A percentile compares a stretch with the other conserved stretches of the same genome.
These are phyloP conservation scores for Drosophila obscura DNA, from an alignment of 1,140 invertebrate genomes.

Conservation along the genomic window DNA sequence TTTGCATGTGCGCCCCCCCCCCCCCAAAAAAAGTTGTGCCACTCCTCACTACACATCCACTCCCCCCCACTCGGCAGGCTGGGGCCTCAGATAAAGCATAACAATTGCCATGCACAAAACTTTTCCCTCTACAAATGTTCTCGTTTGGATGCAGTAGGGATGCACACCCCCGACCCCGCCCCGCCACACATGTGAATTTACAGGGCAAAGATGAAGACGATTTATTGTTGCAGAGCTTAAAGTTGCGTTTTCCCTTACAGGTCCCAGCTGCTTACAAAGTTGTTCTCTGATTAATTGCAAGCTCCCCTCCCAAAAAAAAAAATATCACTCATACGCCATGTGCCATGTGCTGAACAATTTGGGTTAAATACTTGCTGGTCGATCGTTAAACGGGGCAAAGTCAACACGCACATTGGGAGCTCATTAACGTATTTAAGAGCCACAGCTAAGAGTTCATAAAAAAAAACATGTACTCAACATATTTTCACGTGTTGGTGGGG, in stretches of 20 bases:
- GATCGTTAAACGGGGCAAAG: constrained; percentile 33
- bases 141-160: constrained; percentile 20
- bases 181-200: constrained; percentile 16
- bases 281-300: constrained; percentile 58
- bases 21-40: constrained; percentile 39
- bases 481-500: constrained; percentile 25
- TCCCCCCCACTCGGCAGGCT: not conserved
- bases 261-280: constrained; percentile 53
- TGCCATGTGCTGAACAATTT: constrained; percentile 34
- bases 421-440: constrained; percentile 46
- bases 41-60: not conserved
- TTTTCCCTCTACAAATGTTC: constrained; percentile 62
- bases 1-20: constrained; percentile 70
- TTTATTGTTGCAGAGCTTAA: constrained; percentile 68
- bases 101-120: constrained; percentile 66
- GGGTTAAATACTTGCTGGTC: constrained; percentile 31
- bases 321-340: constrained; percentile 57
- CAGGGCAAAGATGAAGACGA: constrained; percentile 25
- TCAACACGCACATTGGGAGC: constrained; percentile 10
- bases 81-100: constrained; percentile 66
- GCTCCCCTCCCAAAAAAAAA: constrained; percentile 26
- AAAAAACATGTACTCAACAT: constrained; percentile 37
- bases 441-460: constrained; percentile 44
- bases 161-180: too few relatives aligned
- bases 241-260: constrained; percentile 43